Evolutionary conservation across 2,113 vertebrate genomes (phyloP).

Genomic region (Carassius auratus): DNA sequence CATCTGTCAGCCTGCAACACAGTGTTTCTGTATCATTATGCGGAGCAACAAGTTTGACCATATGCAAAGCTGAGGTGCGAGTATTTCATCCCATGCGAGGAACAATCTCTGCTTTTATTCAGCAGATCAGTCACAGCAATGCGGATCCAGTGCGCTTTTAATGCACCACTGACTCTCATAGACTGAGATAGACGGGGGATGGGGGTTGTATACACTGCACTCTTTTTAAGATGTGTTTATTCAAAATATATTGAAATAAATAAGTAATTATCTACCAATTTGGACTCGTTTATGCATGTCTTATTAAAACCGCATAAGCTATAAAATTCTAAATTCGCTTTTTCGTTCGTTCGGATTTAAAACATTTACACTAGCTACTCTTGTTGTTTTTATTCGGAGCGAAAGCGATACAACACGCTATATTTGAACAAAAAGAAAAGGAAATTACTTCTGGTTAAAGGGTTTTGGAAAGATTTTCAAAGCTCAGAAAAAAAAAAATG

Average conservation of each 20-base stretch:
- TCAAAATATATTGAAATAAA: not conserved
- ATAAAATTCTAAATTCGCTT: not conserved
- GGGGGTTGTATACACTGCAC: slow-evolving; percentile 1
- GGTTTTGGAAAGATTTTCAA: not conserved
- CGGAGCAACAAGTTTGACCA: slow-evolving; percentile 64
- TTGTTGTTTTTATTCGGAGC: no score
- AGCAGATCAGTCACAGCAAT: slow-evolving; percentile 63
- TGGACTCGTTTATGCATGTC: not conserved
- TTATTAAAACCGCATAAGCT: not conserved
- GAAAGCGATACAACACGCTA: not conserved
- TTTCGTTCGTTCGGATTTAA: slow-evolving; percentile 1
- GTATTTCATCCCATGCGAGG: slow-evolving; percentile 63
- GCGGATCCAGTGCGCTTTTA: slow-evolving; percentile 57
- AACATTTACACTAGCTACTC: not conserved
- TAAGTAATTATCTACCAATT: not conserved
- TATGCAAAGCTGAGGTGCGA: slow-evolving; percentile 57
- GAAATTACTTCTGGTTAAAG: not conserved
- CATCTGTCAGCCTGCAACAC: slow-evolving; percentile 25
- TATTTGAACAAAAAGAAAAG: not conserved
- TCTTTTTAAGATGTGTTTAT: not conserved
- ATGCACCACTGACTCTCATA: slow-evolving; percentile 62
- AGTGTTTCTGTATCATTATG: slow-evolving; percentile 53
- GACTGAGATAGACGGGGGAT: slow-evolving; percentile 52
- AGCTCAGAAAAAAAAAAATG: not conserved
- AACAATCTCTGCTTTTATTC: slow-evolving; percentile 75